Base-by-base conservation (phyloP, 2,113 vertebrate species). In the Tauraco erythrolophus region DNA sequence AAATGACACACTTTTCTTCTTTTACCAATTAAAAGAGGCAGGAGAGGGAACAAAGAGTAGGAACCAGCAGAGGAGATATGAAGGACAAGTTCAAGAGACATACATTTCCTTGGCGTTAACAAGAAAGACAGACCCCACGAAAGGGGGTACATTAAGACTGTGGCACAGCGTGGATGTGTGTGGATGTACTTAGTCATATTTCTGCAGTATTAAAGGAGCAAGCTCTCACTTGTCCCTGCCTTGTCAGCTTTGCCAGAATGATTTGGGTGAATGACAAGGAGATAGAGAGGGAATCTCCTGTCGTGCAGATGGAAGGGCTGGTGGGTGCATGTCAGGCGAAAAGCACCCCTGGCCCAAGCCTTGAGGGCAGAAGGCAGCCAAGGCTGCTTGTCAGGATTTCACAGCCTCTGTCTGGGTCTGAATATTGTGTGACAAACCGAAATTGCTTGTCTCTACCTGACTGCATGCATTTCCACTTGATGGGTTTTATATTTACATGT, bases 381-480 rank as follows among this genome's bases (percentile, higher is more conserved):
- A 70, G 54, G 35, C 66, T 71, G 27, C 61, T 64, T 69, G 82
- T 41, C 69, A 77, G 79, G 62, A 81, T 91, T 95, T 88, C 89
- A 86, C 48, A 96, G 87, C 84, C 78, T 86, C 53, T 0, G 5
- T 54, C 77, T 50, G 50, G 37, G 50, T 94, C 72, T 88, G 54
- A n/a, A 10, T 80, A 24, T 56, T 71, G 66, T 92, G 48, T 94
- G 78, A 92, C 86, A 89, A 76, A 79, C 37, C 54, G 50, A 84
- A 95, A 95, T 84, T 91, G 71, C 81, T 94, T 88, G 71, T 90
- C 74, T 90, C 68, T 82, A 89, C 60, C 95, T 89, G 81, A 74
- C 60, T 89, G 86, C 75, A 18, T 51, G n/a, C 13, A 35, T 93
- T 95, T 94, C 76, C 66, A 77, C 61, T 90, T 79, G 60, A 85